phyloP scores from a whole-genome alignment of 2,113 vertebrate genomes.

The Promerops cafer region DNA sequence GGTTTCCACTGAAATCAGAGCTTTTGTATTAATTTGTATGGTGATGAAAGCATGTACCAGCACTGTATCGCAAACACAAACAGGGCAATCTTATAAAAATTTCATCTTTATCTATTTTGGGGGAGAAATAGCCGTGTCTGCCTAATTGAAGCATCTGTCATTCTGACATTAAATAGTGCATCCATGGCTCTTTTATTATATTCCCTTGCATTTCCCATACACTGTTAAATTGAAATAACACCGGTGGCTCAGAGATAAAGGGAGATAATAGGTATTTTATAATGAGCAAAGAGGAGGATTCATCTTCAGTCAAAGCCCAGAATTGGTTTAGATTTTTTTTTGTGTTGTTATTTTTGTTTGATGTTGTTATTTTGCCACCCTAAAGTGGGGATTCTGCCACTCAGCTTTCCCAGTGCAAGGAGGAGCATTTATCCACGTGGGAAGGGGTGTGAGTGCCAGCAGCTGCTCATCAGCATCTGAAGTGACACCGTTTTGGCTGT shows the following conservation, averaged over 20 bases:
- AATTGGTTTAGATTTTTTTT: constrained; percentile 9
- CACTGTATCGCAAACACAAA: constrained; percentile 48
- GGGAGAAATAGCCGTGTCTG: constrained; percentile 67
- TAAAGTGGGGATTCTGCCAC: not conserved
- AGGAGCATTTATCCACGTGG: not conserved
- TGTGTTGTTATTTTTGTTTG: not conserved
- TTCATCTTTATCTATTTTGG: constrained; percentile 78
- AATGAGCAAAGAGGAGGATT: constrained; percentile 58
- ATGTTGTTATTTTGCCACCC: not conserved
- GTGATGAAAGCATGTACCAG: constrained; percentile 51
- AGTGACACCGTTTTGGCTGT: fast-evolving
- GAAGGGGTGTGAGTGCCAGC: fast-evolving
- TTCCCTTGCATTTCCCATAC: constrained; percentile 53
- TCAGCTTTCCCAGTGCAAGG: not conserved
- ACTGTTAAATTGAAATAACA: constrained; percentile 64
- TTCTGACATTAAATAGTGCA: constrained; percentile 69
- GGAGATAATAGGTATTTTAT: constrained; percentile 58
- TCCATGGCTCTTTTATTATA: constrained; percentile 61
- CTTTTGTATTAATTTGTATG: constrained; percentile 58
- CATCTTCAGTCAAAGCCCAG: not conserved
- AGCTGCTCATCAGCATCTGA: not conserved
- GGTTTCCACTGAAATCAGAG: constrained; percentile 7
- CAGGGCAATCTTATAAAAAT: constrained; percentile 73
- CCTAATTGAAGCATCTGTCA: constrained; percentile 81
- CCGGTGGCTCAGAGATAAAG: constrained; percentile 61